Base-by-base conservation (phyloP, 1,140 invertebrate species). In the Leptinotarsa lineolata region DNA sequence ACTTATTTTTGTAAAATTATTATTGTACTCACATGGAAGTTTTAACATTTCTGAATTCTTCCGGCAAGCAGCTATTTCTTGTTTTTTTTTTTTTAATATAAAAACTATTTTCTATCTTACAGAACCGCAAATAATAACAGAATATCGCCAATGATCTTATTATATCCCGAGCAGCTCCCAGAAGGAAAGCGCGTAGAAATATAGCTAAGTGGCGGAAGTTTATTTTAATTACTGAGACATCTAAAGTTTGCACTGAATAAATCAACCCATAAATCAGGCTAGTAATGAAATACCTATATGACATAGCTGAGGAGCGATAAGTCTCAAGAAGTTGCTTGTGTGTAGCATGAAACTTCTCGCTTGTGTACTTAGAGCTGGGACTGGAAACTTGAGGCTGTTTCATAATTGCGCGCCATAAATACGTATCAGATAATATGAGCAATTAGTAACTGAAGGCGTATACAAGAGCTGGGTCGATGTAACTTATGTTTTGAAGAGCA, bases 281-380 rank as follows among this genome's bases (percentile, higher is more conserved):
- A 72, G 76, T 81, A 81, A 81, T 81, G 81, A 81, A 81, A 81
- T 81, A 81, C 79, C 78, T 80, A 78, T 80, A 79, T 78, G 81
- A 80, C 79, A 77, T 74, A 65, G 75, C 77, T 81, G 79, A 81
- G 76, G 74, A 78, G 73, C 75, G 72, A 77, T 78, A 79, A 78
- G 54, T 78, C 74, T 77, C 63, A 77, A 77, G 79, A 81, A 81
- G 77, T 81, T 79, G 72, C 74, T 77, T 75, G 76, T 75, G 77
- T 79, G 78, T 72, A 74, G 75, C 73, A 73, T 72, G 74, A 75
- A 81, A 81, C 73, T 79, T 81, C 74, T 77, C 72, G 75, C 75
- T 68, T 71, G 61, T 77, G 68, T 74, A 76, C 68, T 76, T 74
- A 60, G 46, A 30, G 24, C 72, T 70, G 60, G 45, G 66, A 63